Evolutionary conservation across 1,140 invertebrate species (phyloP), one percentile per base, ranked within the genome.

Genomic region (Penaeus indicus): DNA sequence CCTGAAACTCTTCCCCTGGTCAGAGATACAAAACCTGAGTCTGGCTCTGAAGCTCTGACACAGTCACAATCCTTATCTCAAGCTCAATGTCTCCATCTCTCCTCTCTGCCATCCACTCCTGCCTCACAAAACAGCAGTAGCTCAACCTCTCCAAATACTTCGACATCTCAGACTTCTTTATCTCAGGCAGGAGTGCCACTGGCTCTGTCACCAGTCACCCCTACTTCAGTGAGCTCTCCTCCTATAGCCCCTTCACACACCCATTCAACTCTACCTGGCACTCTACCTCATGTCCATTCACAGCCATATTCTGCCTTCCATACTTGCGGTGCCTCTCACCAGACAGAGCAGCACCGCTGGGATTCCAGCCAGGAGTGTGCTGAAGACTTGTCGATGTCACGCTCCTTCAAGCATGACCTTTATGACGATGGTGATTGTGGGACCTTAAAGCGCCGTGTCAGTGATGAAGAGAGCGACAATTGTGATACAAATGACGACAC

Each of bases 391-490:
- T 88, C 86, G 60, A 72, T 83, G 47, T 82, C 67, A 1, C 38
- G 80, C 54, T 42, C 64, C 25, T 83, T 62, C 60, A 88, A 88
- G 42, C 64, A 62, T 54, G 64, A 88, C 62, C 25, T 78, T 21
- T 80, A 82, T 84, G 86, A 88, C 2, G 86, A 84, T 75, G 25
- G 7, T 22, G 86, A 88, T 8, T 63, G 16, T 62, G 27, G n/a
- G 11, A 64, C n/a, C 63, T 42, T 78, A 47, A 88, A 88, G 54
- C 86, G 86, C 47, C 81, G 86, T 83, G 81, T 27, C 27, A 88
- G 86, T 88, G 86, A 88, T 47, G 86, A 88, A 32, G 86, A 88
- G 21, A 88, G 86, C 54, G 86, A 88, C 84, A 88, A 83, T 54
- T 88, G 86, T 88, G 86, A 88, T 84, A 47, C 82, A 25, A 77